Base-by-base conservation (phyloP, 2,113 vertebrate species). In the Plotosus lineatus region DNA sequence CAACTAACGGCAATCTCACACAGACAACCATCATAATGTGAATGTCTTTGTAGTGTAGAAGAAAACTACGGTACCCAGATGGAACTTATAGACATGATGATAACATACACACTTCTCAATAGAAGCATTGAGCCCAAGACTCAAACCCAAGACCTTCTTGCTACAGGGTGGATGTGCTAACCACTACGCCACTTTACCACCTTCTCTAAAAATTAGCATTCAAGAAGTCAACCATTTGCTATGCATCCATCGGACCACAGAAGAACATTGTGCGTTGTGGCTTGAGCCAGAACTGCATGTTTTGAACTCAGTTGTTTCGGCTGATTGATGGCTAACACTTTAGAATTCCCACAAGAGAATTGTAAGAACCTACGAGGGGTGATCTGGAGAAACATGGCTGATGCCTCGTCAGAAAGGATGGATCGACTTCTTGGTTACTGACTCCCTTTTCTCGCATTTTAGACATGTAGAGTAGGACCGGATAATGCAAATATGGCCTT, bases 261-360 rank as follows among this genome's bases (percentile, higher is more conserved):
- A 75, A 71, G 60, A 28, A 21, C 28, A 72, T 33, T 80, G 33
- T 33, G 61, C 72, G 75, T 31, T 50, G 46, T 75, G 36, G 73
- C 31, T 31, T 65, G 46, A 61, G 55, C 76, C 53, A 21, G 48
- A 63, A 58, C 53, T 65, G 53, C 69, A 56, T 73, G 83, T 79
- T 83, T 71, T 84, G 81, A n/a, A 83, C 86, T 88, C 83, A 48
- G 78, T 83, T 88, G 83, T 90, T 85, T 48, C 14, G 3, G 50
- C 86, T 88, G 87, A 90, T 81, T 88, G 90, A 90, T 89, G 85
- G 86, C 71, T 23, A 85, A 86, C 88, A 89, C 85, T 89, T 73
- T 88, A 87, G 77, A 26, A 26, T 58, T 82, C 74, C 66, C 86
- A 81, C 85, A 71, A 7, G 80, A 84, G 85, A 66, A 50, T 71